Conservation (phyloP, 2,888 invertebrate species). For the Dastarcus helophoroides region DNA sequence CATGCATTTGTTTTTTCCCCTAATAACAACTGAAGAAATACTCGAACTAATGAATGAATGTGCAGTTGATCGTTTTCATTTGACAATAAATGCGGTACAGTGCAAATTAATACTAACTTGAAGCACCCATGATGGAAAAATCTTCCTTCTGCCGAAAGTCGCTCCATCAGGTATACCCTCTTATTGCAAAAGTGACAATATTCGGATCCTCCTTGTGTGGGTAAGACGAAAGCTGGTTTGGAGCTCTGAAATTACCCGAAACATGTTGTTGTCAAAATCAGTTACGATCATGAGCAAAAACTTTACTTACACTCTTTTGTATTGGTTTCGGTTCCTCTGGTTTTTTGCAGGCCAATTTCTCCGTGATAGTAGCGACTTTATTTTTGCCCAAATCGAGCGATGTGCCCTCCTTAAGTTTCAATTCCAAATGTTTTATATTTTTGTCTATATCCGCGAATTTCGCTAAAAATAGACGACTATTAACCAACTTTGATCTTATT, state of each 20-base stretch:
- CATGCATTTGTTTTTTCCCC: background rate
- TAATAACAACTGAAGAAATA: no score
- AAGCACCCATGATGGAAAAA: slow-evolving; percentile 90
- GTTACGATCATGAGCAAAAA: slow-evolving; percentile 1
- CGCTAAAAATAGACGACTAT: slow-evolving; percentile 31
- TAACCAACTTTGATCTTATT: no score
- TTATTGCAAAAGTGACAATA: slow-evolving; percentile 81
- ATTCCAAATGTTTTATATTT: slow-evolving; percentile 57
- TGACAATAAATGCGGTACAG: no score
- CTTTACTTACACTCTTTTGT: slow-evolving; percentile 44
- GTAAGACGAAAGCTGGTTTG: slow-evolving; percentile 47
- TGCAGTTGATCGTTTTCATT: no score
- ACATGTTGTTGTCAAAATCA: no score
- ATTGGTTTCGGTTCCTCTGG: slow-evolving; percentile 21
- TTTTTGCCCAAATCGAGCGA: slow-evolving; percentile 55
- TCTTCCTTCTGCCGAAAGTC: slow-evolving; percentile 78
- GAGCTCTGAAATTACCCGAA: slow-evolving; percentile 38
- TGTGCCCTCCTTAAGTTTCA: slow-evolving; percentile 67
- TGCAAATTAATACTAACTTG: slow-evolving; percentile 40
- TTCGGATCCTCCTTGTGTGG: slow-evolving; percentile 58
- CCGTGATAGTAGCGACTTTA: slow-evolving; percentile 82
- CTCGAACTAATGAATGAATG: slow-evolving; percentile 1
- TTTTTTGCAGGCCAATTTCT: slow-evolving; percentile 49
- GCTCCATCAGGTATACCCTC: slow-evolving; percentile 88
- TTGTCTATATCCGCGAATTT: slow-evolving; percentile 64